phyloP scores from a whole-genome alignment of 2,888 invertebrate species.

The Platerodrilus igneus region DNA sequence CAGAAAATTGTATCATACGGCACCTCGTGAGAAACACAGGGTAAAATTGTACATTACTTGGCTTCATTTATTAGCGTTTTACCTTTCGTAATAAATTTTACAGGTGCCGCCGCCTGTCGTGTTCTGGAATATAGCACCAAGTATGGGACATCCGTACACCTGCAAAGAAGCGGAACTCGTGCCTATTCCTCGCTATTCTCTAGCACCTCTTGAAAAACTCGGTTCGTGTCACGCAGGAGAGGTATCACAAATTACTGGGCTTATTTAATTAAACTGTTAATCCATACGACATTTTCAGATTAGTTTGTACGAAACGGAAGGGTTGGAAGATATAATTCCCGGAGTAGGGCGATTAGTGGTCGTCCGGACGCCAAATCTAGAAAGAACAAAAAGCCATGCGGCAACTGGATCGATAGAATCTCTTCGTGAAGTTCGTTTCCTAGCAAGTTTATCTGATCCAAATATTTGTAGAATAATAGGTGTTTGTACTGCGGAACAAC shows the following conservation, averaged over 20 bases:
- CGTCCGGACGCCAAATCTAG: conserved; percentile 51
- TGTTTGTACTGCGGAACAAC: conserved; percentile 55
- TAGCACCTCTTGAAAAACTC: conserved; percentile 54
- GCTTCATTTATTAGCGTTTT: conserved; percentile 1
- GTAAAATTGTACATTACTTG: conserved; percentile 36
- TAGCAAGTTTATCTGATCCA: conserved; percentile 62
- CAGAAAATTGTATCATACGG: conserved; percentile 56
- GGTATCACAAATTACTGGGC: conserved; percentile 40
- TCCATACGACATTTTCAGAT: conserved; percentile 45
- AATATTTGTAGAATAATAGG: conserved; percentile 63
- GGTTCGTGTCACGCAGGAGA: conserved; percentile 57
- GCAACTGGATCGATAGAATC: conserved; percentile 46
- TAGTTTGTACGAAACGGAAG: conserved; percentile 54
- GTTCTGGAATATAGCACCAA: conserved; percentile 59
- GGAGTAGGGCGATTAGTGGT: conserved; percentile 52
- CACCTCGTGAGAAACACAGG: conserved; percentile 57
- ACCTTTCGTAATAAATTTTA: conserved; percentile 27
- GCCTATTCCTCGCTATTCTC: conserved; percentile 54
- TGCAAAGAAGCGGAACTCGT: conserved; percentile 56
- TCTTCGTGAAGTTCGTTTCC: conserved; percentile 62
- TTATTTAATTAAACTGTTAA: conserved; percentile 30
- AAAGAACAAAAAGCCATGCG: conserved; percentile 45
- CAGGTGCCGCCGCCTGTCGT: conserved; percentile 56
- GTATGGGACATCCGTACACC: conserved; percentile 57
- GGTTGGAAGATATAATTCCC: conserved; percentile 49